Conservation (phyloP, 1,140 invertebrate genomes). For the Chelonus insularis region DNA sequence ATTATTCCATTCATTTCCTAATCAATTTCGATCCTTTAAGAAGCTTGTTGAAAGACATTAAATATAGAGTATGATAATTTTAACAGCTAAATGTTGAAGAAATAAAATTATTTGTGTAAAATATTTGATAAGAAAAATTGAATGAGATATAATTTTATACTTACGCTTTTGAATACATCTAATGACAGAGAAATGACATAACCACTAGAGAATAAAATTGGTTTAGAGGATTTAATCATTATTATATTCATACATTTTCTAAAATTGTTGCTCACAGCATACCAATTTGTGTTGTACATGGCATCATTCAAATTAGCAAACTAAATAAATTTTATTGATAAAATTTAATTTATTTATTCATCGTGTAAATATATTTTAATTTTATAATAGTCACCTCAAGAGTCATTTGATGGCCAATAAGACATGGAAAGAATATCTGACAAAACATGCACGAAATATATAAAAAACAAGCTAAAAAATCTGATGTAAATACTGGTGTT, state of each 20-base stretch:
- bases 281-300: neutral
- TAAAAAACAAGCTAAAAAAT: neutral
- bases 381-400: no score
- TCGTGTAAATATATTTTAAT: no score
- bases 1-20: neutral
- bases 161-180: neutral
- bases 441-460: neutral
- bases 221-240: neutral
- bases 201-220: neutral
- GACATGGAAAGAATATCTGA: neutral
- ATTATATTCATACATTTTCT: neutral
- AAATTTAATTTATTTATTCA: neutral
- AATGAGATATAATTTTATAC: neutral
- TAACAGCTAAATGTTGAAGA: neutral
- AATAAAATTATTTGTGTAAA: neutral
- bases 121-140: neutral
- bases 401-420: neutral
- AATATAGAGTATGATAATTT: neutral
- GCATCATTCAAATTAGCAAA: neutral
- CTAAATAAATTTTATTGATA: neutral
- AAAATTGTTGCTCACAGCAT: neutral
- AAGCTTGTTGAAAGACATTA: neutral
- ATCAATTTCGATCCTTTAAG: no score
- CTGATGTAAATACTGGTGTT: neutral
- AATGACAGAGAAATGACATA: neutral